A percentile compares a stretch with the other conserved stretches of the same genome.
Evolutionary conservation across 2,888 invertebrate species (phyloP).

Genomic region (Clepsis dumicolana): DNA sequence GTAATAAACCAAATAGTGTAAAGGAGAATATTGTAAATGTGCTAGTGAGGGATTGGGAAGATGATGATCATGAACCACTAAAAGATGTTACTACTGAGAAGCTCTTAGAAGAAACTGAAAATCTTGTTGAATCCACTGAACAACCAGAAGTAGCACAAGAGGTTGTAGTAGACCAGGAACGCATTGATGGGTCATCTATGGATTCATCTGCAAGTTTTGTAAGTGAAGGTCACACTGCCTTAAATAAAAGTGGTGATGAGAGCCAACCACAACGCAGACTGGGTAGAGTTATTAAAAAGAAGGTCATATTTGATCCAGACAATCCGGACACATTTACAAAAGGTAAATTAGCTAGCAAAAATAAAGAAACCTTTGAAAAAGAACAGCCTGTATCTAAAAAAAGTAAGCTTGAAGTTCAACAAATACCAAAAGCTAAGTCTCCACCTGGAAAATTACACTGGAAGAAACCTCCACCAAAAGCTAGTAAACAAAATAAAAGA

Average conservation of each 20-base stretch:
- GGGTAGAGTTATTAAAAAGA: slow-evolving; percentile 88
- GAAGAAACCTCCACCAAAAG: slow-evolving; percentile 80
- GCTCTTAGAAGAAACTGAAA: slow-evolving; percentile 53
- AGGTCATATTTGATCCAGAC: slow-evolving; percentile 91
- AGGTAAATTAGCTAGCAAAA: slow-evolving; percentile 63
- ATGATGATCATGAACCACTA: slow-evolving; percentile 73
- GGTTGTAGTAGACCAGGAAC: slow-evolving; percentile 52
- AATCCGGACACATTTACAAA: slow-evolving; percentile 84
- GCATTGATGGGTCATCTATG: slow-evolving; percentile 51
- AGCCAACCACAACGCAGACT: slow-evolving; percentile 70
- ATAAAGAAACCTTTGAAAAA: slow-evolving; percentile 60
- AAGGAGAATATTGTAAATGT: slow-evolving; percentile 78
- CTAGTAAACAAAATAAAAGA: slow-evolving; percentile 83
- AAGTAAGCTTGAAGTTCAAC: slow-evolving; percentile 60
- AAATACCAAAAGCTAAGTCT: slow-evolving; percentile 69
- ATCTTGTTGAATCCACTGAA: slow-evolving; percentile 49
- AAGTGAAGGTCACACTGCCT: slow-evolving; percentile 58
- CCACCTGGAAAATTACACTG: slow-evolving; percentile 73
- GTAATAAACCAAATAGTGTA: slow-evolving; percentile 48
- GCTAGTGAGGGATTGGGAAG: slow-evolving; percentile 85
- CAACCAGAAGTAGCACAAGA: slow-evolving; percentile 53
- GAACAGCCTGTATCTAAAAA: slow-evolving; percentile 63
- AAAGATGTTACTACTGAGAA: slow-evolving; percentile 56
- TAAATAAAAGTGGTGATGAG: slow-evolving; percentile 66
- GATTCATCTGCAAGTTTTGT: slow-evolving; percentile 57